Evolutionary conservation across 2,113 vertebrate genomes (phyloP), one percentile per base, ranked within the genome.

Genomic region (Toxostoma redivivum): DNA sequence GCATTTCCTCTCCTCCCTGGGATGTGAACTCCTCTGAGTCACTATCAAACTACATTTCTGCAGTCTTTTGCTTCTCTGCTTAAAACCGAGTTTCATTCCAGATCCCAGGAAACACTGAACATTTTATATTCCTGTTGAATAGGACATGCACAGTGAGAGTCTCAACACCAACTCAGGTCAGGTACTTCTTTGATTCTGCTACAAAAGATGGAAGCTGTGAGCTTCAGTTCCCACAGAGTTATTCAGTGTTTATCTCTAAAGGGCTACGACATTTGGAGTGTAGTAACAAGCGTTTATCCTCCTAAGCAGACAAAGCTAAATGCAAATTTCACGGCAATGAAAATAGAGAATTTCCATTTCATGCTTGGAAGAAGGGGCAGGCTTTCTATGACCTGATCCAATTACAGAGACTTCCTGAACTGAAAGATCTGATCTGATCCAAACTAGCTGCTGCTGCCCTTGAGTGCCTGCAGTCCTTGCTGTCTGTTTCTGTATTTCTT

Each of bases 301-400:
- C 56, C 84, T 84, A 67, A 92, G 80, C 61, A 94, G 86, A 62
- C 64, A 78, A 88, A 88, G 50, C 23, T 72, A 87, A 96, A 92
- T 86, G 94, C 53, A 95, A 88, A 94, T 97, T 95, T 94, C 92
- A 92, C 14, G 74, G 62, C 70, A 91, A 62, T 92, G 81, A 61
- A 93, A 92, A 96, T 78, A 60, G 33, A 74, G 76, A 87, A 89
- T 90, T 94, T 94, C 61, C 57, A 91, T 95, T 97, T 96, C 91
- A 90, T 91, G 94, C 82, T 95, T 80, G 62, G 76, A 69, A 92
- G 73, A 94, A 88, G 54, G 61, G 48, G 64, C 30, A 62, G 37
- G 77, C 14, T 85, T 66, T 90, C 23, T 57, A 38, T 82, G 69
- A 92, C 82, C 80, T 62, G 65, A 91, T 96, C 82, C 76, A 81